phyloP scores from a whole-genome alignment of 1,140 invertebrate genomes.

The Drosophila simulans region DNA sequence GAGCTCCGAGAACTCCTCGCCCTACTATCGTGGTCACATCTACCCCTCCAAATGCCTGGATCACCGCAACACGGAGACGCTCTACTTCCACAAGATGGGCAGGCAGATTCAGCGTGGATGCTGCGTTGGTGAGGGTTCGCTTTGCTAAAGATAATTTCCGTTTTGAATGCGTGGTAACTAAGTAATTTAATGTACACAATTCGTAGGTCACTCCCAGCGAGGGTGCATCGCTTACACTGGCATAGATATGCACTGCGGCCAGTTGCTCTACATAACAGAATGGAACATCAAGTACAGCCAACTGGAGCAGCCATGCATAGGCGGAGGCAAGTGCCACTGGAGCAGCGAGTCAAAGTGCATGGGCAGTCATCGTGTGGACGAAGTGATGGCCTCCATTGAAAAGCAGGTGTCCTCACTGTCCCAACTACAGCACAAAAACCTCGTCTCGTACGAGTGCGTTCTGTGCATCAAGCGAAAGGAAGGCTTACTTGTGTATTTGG shows the following conservation, averaged over 20 bases:
- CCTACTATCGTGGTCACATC: constrained; percentile 68
- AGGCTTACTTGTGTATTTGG: constrained; percentile 86
- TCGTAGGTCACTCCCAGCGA: constrained; percentile 86
- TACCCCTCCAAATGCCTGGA: constrained; percentile 76
- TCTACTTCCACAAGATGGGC: constrained; percentile 79
- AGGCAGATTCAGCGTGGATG: constrained; percentile 74
- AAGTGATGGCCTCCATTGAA: constrained; percentile 87
- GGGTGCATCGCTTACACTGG: constrained; percentile 89
- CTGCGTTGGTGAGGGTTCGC: constrained; percentile 65
- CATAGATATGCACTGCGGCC: constrained; percentile 88
- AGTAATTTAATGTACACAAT: background rate
- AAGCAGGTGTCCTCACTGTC: constrained; percentile 89
- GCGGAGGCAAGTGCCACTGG: constrained; percentile 74
- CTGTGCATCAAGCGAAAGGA: constrained; percentile 87
- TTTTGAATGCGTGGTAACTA: no score
- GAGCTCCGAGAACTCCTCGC: constrained; percentile 76
- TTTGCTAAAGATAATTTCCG: background rate
- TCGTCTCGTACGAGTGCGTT: constrained; percentile 90
- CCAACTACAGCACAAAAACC: constrained; percentile 89
- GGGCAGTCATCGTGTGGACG: constrained; percentile 77
- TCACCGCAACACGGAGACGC: constrained; percentile 73
- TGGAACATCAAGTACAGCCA: constrained; percentile 88
- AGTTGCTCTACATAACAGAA: constrained; percentile 89
- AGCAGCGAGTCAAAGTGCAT: constrained; percentile 63
- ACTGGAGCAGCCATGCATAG: constrained; percentile 68